Evolutionary conservation across 2,797 vertebrate genomes (phyloP).

Genomic region (Alca torda): DNA sequence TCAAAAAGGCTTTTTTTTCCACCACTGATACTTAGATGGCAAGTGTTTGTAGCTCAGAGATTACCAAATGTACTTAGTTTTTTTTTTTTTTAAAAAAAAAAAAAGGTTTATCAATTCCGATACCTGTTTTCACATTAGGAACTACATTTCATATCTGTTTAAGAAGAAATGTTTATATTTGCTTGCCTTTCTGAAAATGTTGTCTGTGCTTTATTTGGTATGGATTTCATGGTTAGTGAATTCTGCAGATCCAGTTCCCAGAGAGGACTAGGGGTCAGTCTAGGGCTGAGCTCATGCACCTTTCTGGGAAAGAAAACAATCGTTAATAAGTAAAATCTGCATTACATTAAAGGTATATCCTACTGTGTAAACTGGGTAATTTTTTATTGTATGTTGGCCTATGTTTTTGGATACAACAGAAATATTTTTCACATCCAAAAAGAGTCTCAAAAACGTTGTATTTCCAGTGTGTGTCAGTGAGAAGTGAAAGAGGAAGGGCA

Average conservation of each 20-base stretch:
- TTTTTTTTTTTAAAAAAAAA: neutral
- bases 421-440: neutral
- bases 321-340: constrained; percentile 36
- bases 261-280: neutral
- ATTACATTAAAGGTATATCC: neutral
- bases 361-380: neutral
- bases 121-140: neutral
- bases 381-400: neutral
- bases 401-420: neutral
- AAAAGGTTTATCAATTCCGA: neutral
- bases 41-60: neutral
- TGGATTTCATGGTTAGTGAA: neutral
- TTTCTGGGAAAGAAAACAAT: neutral
- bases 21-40: neutral
- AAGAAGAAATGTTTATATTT: neutral
- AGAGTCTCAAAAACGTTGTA: neutral
- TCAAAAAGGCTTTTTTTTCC: rapidly evolving
- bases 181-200: neutral
- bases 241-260: neutral
- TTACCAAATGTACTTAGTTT: neutral
- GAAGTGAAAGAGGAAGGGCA: neutral
- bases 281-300: neutral
- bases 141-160: neutral
- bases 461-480: neutral
- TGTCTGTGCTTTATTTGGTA: neutral